Evolutionary conservation across 2,888 invertebrate species (phyloP).

Genomic region (Epsilonema sp.): DNA sequence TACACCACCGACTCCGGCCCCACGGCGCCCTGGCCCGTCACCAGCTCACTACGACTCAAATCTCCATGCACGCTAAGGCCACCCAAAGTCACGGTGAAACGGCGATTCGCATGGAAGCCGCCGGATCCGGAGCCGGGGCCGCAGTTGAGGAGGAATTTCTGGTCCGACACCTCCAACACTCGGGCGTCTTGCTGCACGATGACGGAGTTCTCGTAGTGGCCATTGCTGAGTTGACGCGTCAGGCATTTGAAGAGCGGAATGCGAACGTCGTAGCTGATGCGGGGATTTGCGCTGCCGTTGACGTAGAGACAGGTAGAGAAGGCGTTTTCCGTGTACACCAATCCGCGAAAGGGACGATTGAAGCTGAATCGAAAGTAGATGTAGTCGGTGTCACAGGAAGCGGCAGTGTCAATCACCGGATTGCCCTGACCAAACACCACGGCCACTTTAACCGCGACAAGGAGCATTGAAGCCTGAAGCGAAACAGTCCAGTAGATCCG

Average conservation of each 20-base stretch:
- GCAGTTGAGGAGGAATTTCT: slow-evolving; percentile 9
- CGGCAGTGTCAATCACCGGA: slow-evolving; percentile 2
- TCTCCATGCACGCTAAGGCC: slow-evolving; percentile 1
- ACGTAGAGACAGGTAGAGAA: slow-evolving; percentile 5
- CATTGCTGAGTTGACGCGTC: slow-evolving; percentile 2
- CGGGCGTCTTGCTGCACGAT: slow-evolving; percentile 7
- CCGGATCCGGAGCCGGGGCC: slow-evolving; percentile 1
- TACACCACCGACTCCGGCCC: not conserved
- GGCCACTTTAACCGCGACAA: not conserved
- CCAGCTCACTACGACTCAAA: not conserved
- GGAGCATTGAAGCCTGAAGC: too few relatives aligned
- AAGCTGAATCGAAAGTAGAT: slow-evolving; percentile 7
- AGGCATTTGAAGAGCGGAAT: slow-evolving; percentile 6
- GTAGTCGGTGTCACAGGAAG: slow-evolving; percentile 4
- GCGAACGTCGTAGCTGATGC: slow-evolving; percentile 4
- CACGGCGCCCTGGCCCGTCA: slow-evolving; percentile 9
- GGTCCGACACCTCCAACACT: slow-evolving; percentile 3
- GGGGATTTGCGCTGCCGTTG: slow-evolving; percentile 1
- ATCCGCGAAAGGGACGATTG: slow-evolving; percentile 6
- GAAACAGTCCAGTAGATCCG: too few relatives aligned
- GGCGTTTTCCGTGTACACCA: slow-evolving; percentile 8
- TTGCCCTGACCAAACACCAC: not conserved
- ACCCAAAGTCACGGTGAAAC: slow-evolving; percentile 2
- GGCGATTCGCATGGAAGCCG: not conserved
- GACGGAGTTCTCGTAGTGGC: slow-evolving; percentile 7